These are phyloP conservation scores for Lithosia quadra DNA, from an alignment of 2,888 invertebrate species.

Conservation along the genomic window DNA sequence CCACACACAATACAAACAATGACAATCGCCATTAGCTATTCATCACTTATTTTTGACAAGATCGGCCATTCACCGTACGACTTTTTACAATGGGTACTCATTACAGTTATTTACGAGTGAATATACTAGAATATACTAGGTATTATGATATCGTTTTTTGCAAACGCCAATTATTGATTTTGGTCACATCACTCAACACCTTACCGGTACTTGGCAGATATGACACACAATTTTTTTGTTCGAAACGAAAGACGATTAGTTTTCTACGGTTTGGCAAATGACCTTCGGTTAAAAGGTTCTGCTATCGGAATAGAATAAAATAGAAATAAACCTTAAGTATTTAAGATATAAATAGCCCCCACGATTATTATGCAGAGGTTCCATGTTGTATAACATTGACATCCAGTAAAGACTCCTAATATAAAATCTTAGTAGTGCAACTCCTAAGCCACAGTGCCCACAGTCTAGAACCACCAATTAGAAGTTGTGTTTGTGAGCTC, in stretches of 20 bases:
- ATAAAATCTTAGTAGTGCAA: too few species aligned
- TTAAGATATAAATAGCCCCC: too few species aligned
- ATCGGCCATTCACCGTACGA: constrained; percentile 34
- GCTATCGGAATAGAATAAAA: too few species aligned
- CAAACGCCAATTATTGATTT: neutral
- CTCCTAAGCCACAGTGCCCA: too few species aligned
- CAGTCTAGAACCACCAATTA: too few species aligned
- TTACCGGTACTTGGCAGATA: neutral
- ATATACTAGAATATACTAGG: constrained; percentile 24
- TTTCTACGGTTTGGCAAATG: neutral
- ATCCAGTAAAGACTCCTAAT: too few species aligned
- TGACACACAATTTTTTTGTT: neutral
- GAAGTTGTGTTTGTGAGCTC: too few species aligned
- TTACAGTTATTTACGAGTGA: constrained; percentile 40
- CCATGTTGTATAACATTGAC: too few species aligned
- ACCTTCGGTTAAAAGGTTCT: too few species aligned
- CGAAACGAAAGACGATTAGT: neutral
- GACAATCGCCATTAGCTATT: neutral
- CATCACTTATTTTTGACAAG: constrained; percentile 40
- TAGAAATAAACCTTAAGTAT: too few species aligned
- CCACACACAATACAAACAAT: constrained; percentile 15
- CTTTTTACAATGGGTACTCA: constrained; percentile 36
- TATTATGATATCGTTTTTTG: constrained; percentile 7
- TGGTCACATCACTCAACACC: neutral
- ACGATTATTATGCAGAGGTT: too few species aligned